Evolutionary conservation across 2,797 vertebrate species (phyloP).

Genomic region (Falco novaeseelandiae): DNA sequence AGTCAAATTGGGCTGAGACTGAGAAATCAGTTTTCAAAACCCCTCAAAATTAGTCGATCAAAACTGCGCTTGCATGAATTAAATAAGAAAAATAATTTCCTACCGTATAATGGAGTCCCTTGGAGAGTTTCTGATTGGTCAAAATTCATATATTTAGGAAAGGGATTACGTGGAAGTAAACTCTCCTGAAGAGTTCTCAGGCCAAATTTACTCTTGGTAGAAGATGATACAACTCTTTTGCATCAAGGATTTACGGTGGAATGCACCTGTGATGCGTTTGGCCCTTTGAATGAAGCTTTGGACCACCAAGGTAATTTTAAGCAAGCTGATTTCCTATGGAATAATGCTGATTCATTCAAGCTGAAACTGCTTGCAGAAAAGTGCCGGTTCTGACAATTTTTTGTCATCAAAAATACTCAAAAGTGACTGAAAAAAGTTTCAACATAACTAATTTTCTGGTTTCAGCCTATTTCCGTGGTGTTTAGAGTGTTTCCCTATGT

Average conservation of each 20-base stretch:
- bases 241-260: not conserved
- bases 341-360: not conserved
- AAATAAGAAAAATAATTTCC: not conserved
- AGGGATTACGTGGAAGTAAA: fast-evolving
- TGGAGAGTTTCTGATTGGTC: not conserved
- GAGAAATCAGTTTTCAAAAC: not conserved
- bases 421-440: not conserved
- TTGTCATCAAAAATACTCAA: not conserved
- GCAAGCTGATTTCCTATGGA: not conserved
- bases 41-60: not conserved
- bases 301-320: not conserved
- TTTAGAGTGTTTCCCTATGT: not conserved
- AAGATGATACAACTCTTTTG: not conserved
- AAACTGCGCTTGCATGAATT: not conserved
- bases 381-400: not conserved
- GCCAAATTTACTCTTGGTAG: not conserved
- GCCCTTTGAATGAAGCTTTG: not conserved
- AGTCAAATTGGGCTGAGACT: not conserved
- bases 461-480: not conserved
- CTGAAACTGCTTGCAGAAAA: not conserved
- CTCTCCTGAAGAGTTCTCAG: not conserved
- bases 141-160: not conserved
- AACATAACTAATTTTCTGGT: not conserved
- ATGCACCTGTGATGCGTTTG: not conserved
- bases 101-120: not conserved